These are phyloP conservation scores for Phoenicopterus ruber DNA, from an alignment of 2,113 vertebrate genomes.

Conservation along the genomic window DNA sequence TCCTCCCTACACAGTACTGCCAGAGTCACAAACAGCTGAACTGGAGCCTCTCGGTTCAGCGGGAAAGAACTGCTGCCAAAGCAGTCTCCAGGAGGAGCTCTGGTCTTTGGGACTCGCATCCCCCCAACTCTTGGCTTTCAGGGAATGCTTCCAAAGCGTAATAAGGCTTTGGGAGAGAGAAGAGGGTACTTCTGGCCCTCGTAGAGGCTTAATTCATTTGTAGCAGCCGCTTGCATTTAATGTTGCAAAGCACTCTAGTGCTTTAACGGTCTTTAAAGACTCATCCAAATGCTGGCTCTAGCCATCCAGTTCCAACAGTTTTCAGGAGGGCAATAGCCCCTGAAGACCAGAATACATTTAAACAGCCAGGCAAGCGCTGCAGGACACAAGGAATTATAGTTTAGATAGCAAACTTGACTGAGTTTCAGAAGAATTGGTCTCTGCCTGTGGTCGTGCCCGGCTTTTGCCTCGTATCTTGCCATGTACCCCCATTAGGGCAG, in stretches of 20 bases:
- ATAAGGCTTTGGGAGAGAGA: not conserved
- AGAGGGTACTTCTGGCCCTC: not conserved
- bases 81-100: slow-evolving; percentile 1
- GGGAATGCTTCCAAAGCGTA: not conserved
- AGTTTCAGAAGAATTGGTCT: not conserved
- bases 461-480: not conserved
- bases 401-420: not conserved
- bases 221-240: not conserved
- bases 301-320: not conserved
- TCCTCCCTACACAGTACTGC: not conserved
- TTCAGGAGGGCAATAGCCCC: not conserved
- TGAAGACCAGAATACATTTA: not conserved
- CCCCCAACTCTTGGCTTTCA: not conserved
- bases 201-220: not conserved
- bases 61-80: not conserved
- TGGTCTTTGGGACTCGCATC: not conserved
- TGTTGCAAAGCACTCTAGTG: not conserved
- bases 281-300: not conserved
- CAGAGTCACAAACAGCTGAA: not conserved
- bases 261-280: not conserved
- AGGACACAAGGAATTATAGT: not conserved
- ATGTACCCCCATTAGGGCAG: not conserved
- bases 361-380: not conserved
- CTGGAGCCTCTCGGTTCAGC: not conserved
- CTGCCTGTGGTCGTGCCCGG: not conserved